phyloP scores from a whole-genome alignment of 1,140 invertebrate species.

The Bradynema listronoti region DNA sequence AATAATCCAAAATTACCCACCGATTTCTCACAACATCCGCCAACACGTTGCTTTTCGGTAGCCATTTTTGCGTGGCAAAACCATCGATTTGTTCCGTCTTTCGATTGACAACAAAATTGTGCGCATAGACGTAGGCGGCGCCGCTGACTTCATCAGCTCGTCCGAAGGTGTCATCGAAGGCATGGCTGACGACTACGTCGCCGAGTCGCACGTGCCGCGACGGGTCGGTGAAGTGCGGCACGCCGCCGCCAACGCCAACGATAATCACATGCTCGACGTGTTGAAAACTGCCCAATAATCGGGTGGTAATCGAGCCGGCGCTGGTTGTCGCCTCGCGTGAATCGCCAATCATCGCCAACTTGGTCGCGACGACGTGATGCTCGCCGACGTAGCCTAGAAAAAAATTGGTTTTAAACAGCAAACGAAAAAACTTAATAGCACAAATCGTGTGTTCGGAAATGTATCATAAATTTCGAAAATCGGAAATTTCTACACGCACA shows the following conservation, averaged over 20 bases:
- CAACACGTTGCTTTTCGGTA: slow-evolving; percentile 51
- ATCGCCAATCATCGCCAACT: slow-evolving; percentile 86
- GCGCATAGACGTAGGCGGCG: slow-evolving; percentile 38
- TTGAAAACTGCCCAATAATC: slow-evolving; percentile 70
- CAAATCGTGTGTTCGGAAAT: no score
- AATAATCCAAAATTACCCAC: no score
- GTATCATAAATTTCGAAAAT: no score
- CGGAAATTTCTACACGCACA: no score
- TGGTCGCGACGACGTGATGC: slow-evolving; percentile 70
- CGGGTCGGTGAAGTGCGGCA: slow-evolving; percentile 82
- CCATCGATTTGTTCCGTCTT: slow-evolving; percentile 50
- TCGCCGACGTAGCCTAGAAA: slow-evolving; percentile 18
- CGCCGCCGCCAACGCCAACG: slow-evolving; percentile 88
- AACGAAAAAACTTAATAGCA: neutral
- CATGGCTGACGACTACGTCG: slow-evolving; percentile 77
- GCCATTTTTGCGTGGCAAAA: slow-evolving; percentile 68
- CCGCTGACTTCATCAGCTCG: slow-evolving; percentile 4
- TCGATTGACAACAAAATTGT: slow-evolving; percentile 44
- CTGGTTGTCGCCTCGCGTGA: slow-evolving; percentile 78
- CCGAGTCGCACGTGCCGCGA: slow-evolving; percentile 78
- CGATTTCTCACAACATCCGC: slow-evolving; percentile 57
- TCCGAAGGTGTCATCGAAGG: no score
- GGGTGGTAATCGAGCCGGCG: slow-evolving; percentile 89
- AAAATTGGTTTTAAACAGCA: neutral
- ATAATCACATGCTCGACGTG: slow-evolving; percentile 92